Evolutionary conservation across 1,140 invertebrate genomes (phyloP), one percentile per base, ranked within the genome.

Genomic region (Leptinotarsa texana): DNA sequence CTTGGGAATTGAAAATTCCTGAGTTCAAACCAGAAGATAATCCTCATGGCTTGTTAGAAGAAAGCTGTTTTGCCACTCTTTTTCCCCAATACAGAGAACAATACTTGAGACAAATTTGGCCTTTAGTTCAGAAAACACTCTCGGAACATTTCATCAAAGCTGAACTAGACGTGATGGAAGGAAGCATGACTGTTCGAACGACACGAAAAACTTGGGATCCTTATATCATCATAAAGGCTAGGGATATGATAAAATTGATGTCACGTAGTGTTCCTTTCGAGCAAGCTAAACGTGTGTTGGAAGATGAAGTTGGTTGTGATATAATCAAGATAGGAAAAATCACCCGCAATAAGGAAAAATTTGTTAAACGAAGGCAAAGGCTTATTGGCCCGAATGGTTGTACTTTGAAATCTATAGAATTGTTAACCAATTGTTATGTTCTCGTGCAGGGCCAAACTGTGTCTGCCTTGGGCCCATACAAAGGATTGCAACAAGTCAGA

Each of bases 161-260:
- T 0, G 96, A 99, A 81, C 86, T 99, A 74, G 98, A 99, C 89
- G 85, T 98, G 1, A 88, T 98, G 3, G 96, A 99, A 90, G 98
- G 98, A 68, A 91, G 81, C 63, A 97, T 99, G 94, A 93, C 92
- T 8, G 98, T 99, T 0, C 90, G 89, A 84, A 99, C 98, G 0
- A 99, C 97, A 1, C 89, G 96, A 69, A 98, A 99, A 88, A 99
- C 98, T 2, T 99, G 96, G 96, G 98, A 99, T 89, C 98, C 98
- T 0, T 99, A 95, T 79, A 95, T 98, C 63, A 96, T 99, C 63
- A 90, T 99, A 11, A 99, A 99, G 87, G 96, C 97, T 11, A 89
- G 98, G 77, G 98, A 99, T 85, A 90, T 99, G 86, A 95, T 99
- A 74, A 98, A 98, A 85, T 86, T 99, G 3, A 84, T 99, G 74